A percentile compares a stretch with the other conserved stretches of the same genome.
Conservation (phyloP, 2,113 vertebrate species). For the Zosterops hypoxanthus region DNA sequence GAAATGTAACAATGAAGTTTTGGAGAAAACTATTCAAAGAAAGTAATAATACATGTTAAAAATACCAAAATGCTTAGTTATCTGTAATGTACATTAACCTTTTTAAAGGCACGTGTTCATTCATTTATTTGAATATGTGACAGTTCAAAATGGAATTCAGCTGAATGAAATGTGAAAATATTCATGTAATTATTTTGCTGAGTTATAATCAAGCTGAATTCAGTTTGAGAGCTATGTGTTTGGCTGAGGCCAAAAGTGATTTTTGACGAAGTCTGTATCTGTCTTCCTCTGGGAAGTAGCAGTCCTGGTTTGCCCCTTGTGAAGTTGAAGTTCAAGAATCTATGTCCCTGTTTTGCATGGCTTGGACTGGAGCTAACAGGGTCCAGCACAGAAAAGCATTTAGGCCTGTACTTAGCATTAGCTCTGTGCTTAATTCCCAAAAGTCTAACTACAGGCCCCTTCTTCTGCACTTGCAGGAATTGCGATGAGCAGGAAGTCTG, state of each 20-base stretch:
- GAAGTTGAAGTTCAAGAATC: neutral
- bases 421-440: neutral
- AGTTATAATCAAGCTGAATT: neutral
- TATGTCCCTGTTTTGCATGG: neutral
- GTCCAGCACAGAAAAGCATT: neutral
- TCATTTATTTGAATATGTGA: neutral
- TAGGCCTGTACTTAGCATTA: neutral
- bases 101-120: neutral
- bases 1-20: neutral
- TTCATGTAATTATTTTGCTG: neutral
- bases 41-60: neutral
- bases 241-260: neutral
- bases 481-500: neutral
- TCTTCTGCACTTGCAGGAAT: neutral
- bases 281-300: neutral
- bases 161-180: neutral
- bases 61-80: neutral
- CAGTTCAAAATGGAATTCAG: neutral
- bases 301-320: neutral
- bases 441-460: neutral
- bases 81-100: neutral
- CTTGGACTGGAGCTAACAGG: neutral
- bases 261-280: neutral
- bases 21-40: neutral
- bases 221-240: neutral